Evolutionary conservation across 1,140 invertebrate species (phyloP).

Genomic region (Pentalonia nigronervosa): DNA sequence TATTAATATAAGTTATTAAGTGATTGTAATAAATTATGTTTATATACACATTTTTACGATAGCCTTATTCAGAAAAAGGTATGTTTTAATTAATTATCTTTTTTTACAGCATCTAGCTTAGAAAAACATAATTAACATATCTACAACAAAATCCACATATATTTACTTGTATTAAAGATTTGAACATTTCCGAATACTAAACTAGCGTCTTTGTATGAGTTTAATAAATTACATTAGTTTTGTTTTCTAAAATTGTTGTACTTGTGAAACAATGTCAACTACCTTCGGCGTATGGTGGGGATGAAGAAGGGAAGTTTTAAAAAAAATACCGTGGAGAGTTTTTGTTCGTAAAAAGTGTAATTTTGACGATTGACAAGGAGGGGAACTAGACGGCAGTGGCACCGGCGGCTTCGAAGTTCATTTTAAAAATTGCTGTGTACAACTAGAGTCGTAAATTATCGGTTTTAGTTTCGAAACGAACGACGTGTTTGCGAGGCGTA

Average conservation of each 20-base stretch:
- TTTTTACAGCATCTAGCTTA: background rate
- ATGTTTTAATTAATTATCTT: background rate
- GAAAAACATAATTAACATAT: too few species aligned
- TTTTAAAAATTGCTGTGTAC: slow-evolving; percentile 55
- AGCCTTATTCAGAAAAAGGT: too few species aligned
- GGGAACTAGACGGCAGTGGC: background rate
- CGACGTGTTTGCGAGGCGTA: slow-evolving; percentile 49
- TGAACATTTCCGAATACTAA: background rate
- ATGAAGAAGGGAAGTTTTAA: background rate
- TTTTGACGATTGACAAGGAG: slow-evolving; percentile 27
- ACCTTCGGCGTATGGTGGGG: background rate
- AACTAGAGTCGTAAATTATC: slow-evolving; percentile 54
- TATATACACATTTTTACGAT: too few species aligned
- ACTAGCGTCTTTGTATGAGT: background rate
- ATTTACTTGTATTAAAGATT: background rate
- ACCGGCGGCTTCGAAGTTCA: slow-evolving; percentile 1
- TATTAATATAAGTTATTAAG: background rate
- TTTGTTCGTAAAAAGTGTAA: slow-evolving; percentile 31
- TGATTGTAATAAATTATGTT: background rate
- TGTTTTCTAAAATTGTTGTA: slow-evolving; percentile 30
- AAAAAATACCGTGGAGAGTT: background rate
- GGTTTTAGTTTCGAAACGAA: slow-evolving; percentile 47
- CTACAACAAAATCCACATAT: background rate
- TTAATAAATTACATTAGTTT: slow-evolving; percentile 35
- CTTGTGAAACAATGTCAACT: slow-evolving; percentile 21